Evolutionary conservation across 2,797 vertebrate genomes (phyloP).

Genomic region (Dermochelys coriacea): DNA sequence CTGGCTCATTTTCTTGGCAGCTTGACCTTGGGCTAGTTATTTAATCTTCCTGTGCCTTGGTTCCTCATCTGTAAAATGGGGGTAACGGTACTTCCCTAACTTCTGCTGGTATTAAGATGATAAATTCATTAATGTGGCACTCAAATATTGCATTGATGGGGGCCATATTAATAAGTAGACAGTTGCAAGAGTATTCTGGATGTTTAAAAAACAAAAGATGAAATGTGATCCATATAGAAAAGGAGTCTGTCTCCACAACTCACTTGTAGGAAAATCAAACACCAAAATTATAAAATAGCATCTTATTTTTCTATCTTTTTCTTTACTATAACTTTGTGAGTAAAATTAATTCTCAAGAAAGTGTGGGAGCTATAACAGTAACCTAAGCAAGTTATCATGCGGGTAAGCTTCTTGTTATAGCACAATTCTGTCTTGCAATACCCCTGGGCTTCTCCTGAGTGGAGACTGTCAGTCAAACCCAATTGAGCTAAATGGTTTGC

Average conservation of each 20-base stretch:
- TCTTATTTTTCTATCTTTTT: neutral
- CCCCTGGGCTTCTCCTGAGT: neutral
- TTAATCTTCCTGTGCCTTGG: neutral
- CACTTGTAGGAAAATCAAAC: accelerated
- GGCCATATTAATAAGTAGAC: conserved; percentile 24
- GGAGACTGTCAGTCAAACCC: neutral
- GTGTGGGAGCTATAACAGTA: neutral
- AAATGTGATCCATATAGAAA: neutral
- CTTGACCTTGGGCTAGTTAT: neutral
- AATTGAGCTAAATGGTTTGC: accelerated
- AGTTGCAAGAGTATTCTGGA: neutral
- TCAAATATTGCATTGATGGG: conserved; percentile 16
- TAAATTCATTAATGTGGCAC: conserved; percentile 29
- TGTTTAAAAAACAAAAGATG: neutral
- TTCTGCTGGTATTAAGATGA: conserved; percentile 23
- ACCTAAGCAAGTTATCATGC: accelerated
- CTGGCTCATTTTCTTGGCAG: conserved; percentile 23
- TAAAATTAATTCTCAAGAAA: neutral
- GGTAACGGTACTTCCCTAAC: neutral
- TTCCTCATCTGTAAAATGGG: conserved; percentile 7
- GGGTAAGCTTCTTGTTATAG: conserved; percentile 10
- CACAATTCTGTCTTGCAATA: neutral
- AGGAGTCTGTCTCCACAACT: neutral
- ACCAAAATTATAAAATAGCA: neutral
- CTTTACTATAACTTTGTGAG: neutral